Base-by-base conservation (phyloP, 2,888 invertebrate species). In the Ectropis crepuscularia region DNA sequence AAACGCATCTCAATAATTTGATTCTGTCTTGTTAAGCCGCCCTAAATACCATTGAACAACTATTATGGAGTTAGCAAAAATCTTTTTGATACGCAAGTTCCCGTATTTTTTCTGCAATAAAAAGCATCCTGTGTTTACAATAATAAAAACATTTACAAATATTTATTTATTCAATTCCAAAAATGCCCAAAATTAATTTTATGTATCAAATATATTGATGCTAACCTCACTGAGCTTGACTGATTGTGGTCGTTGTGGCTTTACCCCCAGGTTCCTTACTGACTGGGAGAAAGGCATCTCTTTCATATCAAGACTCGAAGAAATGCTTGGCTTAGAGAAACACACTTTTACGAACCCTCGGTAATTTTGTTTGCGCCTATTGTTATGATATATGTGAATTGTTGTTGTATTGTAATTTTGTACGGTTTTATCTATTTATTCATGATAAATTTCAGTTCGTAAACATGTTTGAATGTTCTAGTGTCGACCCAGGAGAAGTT, bases 401-500 rank as follows among this genome's bases (percentile, higher is more conserved):
- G 16, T 28, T 28, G 16, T 28, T 28, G 16, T 28, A 28, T 28
- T 28, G 16, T 28, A 28, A 28, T 28, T 28, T 28, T 28, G 16
- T 28, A 28, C 16, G 16, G 16, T 2, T 28, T 28, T 28, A 28
- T 28, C 4, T 28, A 28, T 28, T 28, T 28, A 1, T 28, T 28
- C 16, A 28, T 28, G 4, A 2, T 28, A 28, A 1, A 28, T 41
- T 41, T 41, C 10, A 41, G 7, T 41, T 41, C 10, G 8, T 5
- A 41, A 41, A 41, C 16, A 28, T 5, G 45, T 59, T 53, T 69
- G 64, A 57, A 72, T 75, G 70, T 93, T 94, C 60, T 80, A 96
- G 97, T 68, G 95, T 96, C 66, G 96, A 96, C 73, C 93, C 94
- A 11, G 95, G 95, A 69, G 96, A 96, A 87, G 96, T 98, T 0